phyloP scores from a whole-genome alignment of 2,797 vertebrate genomes.

The Protonibea diacanthus region DNA sequence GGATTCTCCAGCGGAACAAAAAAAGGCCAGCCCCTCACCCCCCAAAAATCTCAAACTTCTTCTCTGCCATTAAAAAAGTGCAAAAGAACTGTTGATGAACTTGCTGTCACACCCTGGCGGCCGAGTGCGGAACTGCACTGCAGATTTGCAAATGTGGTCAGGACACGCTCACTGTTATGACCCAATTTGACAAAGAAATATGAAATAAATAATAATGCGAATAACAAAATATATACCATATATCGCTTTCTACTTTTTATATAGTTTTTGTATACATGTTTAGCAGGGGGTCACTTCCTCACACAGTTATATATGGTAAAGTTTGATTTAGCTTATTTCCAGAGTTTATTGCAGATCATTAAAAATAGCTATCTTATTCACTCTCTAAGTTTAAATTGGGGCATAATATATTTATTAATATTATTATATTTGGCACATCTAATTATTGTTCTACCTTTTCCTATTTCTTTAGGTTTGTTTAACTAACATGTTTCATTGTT shows the following conservation, averaged over 20 bases:
- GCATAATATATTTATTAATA: too few species aligned
- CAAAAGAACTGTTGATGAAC: conserved; percentile 64
- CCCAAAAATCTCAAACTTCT: conserved; percentile 80
- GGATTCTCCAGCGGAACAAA: conserved; percentile 84
- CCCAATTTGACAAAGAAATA: background rate
- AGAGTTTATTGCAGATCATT: background rate
- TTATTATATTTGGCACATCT: too few species aligned
- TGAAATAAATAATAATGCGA: background rate
- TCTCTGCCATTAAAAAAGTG: conserved; percentile 75
- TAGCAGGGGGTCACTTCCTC: too few species aligned
- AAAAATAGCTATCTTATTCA: background rate
- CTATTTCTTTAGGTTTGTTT: too few species aligned
- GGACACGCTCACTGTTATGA: background rate
- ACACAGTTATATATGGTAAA: too few species aligned
- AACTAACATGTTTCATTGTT: too few species aligned
- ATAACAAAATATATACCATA: background rate
- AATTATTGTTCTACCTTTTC: too few species aligned
- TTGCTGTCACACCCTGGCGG: conserved; percentile 78
- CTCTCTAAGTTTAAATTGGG: background rate
- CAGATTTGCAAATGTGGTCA: conserved; percentile 56
- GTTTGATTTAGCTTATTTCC: background rate
- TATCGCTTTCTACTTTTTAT: too few species aligned
- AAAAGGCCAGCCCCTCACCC: conserved; percentile 80
- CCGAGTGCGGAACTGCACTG: conserved; percentile 57
- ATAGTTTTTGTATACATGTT: too few species aligned